Base-by-base conservation (phyloP, 2,888 invertebrate genomes). In the Zele albiditarsus region DNA sequence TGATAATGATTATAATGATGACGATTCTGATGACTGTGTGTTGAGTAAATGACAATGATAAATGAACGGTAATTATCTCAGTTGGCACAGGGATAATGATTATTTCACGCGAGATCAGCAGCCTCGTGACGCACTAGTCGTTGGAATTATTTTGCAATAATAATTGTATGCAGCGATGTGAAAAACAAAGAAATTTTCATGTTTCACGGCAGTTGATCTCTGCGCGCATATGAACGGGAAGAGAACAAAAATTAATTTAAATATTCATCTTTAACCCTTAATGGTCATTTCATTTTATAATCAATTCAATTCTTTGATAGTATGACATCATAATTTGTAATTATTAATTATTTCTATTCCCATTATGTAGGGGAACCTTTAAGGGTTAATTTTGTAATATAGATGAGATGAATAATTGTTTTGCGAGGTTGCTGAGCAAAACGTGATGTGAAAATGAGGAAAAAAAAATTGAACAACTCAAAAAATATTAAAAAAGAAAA, bases 11-110 rank as follows among this genome's bases (percentile, higher is more conserved):
- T n/a, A n/a, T n/a, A n/a, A 42, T 46, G 33, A 28, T n/a, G 16
- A 58, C 25, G 57, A 27, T 60, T 27, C 3, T 28, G 63, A 63
- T 38, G 63, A 63, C 63, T 63, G 4, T 33, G 38, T 63, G 60
- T 14, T 72, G 77, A 74, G 38, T 75, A 70, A 78, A 69, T 77
- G 77, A 73, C 77, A 73, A 73, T 75, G 75, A 76, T 75, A 60
- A 67, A 65, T 70, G 46, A 53, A 60, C 74, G 77, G 33, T 63
- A 20, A 63, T 63, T 38, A 71, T 75, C 16, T 67, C 28, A 62
- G 25, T 62, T 46, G 57, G 46, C 46, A 68, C 53, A 42, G 66
- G 62, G 60, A 46, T 65, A 6, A 28, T 31, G 10, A 67, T 71
- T 62, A 53, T 60, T 60, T 3, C 12, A 31, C 31, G 23, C 20